A percentile compares a stretch with the other conserved stretches of the same genome.
Conservation (phyloP, 2,113 vertebrate genomes). For the Pycnonotus jocosus region DNA sequence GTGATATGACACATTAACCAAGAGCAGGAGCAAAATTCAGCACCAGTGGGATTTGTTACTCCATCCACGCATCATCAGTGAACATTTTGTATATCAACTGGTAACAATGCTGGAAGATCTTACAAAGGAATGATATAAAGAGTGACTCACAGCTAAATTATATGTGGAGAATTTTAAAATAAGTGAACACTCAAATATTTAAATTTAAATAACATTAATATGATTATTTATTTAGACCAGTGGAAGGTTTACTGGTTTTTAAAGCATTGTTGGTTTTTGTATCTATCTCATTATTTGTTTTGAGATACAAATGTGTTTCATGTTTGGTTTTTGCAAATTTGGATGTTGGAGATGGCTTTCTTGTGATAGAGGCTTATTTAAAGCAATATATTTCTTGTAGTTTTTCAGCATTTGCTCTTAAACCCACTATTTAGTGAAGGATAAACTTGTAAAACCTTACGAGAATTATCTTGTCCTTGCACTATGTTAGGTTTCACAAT, state of each 20-base stretch:
- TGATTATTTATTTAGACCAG: background rate
- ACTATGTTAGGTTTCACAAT: background rate
- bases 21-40: slow-evolving; percentile 64
- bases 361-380: background rate
- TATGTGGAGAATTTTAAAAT: background rate
- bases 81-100: slow-evolving; percentile 78
- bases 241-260: background rate
- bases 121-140: slow-evolving; percentile 74
- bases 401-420: background rate
- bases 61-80: slow-evolving; percentile 64
- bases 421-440: background rate
- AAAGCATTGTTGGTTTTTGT: background rate
- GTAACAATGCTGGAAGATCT: slow-evolving; percentile 73
- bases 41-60: slow-evolving; percentile 68
- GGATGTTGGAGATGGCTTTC: background rate
- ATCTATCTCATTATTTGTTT: background rate
- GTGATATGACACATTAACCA: slow-evolving; percentile 65
- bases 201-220: background rate
- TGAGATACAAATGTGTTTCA: background rate
- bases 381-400: background rate
- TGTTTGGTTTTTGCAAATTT: background rate
- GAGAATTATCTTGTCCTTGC: background rate
- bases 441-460: background rate
- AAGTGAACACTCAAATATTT: background rate
- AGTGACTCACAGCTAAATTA: background rate